Conservation (phyloP, 2,797 vertebrate genomes). For the Mormyrus proboscirostris region DNA sequence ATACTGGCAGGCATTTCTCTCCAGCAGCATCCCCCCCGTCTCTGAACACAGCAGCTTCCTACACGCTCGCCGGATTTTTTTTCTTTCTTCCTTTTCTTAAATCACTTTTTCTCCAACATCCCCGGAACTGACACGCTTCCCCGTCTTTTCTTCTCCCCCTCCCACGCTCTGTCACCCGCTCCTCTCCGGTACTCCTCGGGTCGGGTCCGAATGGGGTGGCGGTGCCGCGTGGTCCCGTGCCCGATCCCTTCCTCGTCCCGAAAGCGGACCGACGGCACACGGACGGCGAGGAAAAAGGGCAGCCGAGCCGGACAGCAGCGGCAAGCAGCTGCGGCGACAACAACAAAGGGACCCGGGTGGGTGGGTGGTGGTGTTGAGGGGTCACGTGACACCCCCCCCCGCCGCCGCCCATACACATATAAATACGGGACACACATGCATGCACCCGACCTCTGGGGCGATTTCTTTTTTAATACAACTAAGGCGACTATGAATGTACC, state of each 20-base stretch:
- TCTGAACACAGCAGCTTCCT: slow-evolving; percentile 18
- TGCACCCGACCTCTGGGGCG: background rate
- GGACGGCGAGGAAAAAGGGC: background rate
- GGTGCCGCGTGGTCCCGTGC: background rate
- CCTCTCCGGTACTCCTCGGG: background rate
- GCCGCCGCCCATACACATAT: background rate
- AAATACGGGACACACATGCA: background rate
- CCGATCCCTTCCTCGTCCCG: background rate
- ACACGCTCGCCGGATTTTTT: slow-evolving; percentile 13
- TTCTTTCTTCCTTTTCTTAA: slow-evolving; percentile 13
- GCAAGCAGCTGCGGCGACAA: slow-evolving; percentile 28
- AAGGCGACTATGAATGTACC: background rate
- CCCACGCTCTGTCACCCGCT: slow-evolving; percentile 17
- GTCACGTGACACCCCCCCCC: slow-evolving; percentile 29
- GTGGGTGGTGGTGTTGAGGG: background rate
- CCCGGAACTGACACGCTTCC: slow-evolving; percentile 12
- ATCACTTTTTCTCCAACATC: slow-evolving; percentile 22
- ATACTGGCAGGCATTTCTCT: slow-evolving; percentile 3
- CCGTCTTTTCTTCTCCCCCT: slow-evolving; percentile 2
- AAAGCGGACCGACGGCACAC: slow-evolving; percentile 9
- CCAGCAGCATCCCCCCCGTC: slow-evolving; percentile 14
- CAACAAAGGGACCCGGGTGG: slow-evolving; percentile 35
- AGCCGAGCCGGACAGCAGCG: slow-evolving; percentile 19
- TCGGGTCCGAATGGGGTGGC: background rate
- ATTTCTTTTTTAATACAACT: background rate